Conservation (phyloP, 2,113 vertebrate species). For the Odontesthes bonariensis region DNA sequence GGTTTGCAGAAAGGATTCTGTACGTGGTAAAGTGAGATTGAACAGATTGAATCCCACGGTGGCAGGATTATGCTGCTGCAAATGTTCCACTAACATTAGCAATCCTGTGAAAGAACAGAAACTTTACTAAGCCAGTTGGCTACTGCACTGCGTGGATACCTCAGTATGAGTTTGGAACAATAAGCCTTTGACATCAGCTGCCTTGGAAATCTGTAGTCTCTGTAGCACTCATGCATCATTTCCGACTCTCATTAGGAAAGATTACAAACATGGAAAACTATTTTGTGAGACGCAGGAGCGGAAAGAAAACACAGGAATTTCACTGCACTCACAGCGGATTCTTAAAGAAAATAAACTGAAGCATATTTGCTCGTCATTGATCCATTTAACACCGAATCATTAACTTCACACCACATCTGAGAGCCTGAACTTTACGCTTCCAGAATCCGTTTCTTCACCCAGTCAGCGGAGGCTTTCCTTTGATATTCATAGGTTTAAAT, state of each 20-base stretch:
- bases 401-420: background rate
- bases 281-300: background rate
- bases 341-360: background rate
- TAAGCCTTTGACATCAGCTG: conserved; percentile 46
- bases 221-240: conserved; percentile 34
- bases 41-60: background rate
- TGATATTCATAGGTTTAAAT: too few relatives aligned
- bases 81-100: conserved; percentile 6
- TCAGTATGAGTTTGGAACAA: conserved; percentile 30
- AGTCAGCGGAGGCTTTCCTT: too few relatives aligned
- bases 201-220: conserved; percentile 34
- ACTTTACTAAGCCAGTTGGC: background rate
- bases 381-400: background rate
- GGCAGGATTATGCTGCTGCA: conserved; percentile 2
- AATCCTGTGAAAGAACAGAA: conserved; percentile 5
- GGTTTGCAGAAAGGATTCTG: too few relatives aligned
- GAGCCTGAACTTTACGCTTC: background rate
- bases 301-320: background rate
- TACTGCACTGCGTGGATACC: conserved; percentile 9
- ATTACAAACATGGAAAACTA: background rate
- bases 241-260: conserved; percentile 7
- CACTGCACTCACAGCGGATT: background rate
- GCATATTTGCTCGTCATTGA: background rate
- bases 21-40: too few relatives aligned
- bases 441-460: background rate